These are phyloP conservation scores for Cacoxenus indagator DNA, from an alignment of 2,888 invertebrate genomes.

Conservation along the genomic window DNA sequence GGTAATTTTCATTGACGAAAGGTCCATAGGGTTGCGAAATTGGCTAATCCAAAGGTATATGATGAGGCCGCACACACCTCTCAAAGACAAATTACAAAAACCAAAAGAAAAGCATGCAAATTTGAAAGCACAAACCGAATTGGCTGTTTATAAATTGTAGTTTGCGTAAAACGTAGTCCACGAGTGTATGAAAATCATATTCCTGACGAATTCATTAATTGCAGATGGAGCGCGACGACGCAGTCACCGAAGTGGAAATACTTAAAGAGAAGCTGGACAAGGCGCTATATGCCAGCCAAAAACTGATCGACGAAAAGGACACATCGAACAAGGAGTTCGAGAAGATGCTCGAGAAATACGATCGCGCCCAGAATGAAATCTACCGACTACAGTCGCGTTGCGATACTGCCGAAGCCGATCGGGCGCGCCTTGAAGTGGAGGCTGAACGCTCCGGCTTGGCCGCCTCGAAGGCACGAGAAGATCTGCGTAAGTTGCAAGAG, in stretches of 20 bases:
- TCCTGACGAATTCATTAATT: slow-evolving; percentile 30
- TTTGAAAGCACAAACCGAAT: slow-evolving; percentile 46
- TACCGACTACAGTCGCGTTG: slow-evolving; percentile 90
- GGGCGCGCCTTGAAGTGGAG: slow-evolving; percentile 87
- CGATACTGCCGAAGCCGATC: slow-evolving; percentile 89
- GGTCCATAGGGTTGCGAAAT: neutral
- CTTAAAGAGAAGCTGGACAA: slow-evolving; percentile 92
- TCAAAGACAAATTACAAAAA: neutral
- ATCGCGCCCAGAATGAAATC: slow-evolving; percentile 91
- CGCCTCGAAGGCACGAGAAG: slow-evolving; percentile 85
- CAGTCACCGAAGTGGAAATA: slow-evolving; percentile 86
- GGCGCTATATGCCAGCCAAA: slow-evolving; percentile 84
- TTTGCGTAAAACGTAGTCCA: slow-evolving; percentile 29
- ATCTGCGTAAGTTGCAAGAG: slow-evolving; percentile 88
- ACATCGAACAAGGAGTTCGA: slow-evolving; percentile 91
- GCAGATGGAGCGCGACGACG: slow-evolving; percentile 89
- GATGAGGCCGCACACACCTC: slow-evolving; percentile 8
- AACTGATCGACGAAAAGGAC: slow-evolving; percentile 89
- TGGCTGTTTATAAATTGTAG: slow-evolving; percentile 69
- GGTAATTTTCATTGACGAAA: slow-evolving; percentile 70
- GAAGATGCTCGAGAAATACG: slow-evolving; percentile 92
- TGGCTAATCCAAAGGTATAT: slow-evolving; percentile 4
- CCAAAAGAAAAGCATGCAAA: slow-evolving; percentile 50
- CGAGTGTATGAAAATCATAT: neutral
- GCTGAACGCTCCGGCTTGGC: slow-evolving; percentile 86